These are phyloP conservation scores for Dasysyrphus albostriatus DNA, from an alignment of 2,888 invertebrate genomes.

Conservation along the genomic window DNA sequence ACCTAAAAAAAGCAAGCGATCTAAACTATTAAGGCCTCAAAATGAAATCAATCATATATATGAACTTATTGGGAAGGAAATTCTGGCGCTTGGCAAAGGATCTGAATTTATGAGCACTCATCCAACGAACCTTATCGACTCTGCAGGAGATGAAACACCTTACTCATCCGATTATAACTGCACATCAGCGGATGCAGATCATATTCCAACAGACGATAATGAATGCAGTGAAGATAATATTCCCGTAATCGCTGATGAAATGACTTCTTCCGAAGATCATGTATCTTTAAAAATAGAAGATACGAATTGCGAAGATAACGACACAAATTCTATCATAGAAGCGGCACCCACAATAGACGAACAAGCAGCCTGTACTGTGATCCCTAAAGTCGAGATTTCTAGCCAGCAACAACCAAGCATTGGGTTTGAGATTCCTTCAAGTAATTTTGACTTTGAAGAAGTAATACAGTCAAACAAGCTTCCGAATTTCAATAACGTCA, in stretches of 20 bases:
- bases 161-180: background rate
- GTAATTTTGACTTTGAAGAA: slow-evolving; percentile 43
- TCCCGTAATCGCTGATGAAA: too few relatives aligned
- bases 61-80: background rate
- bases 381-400: background rate
- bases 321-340: background rate
- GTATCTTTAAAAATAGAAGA: background rate
- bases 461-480: slow-evolving; percentile 16
- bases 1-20: background rate
- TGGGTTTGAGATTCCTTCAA: background rate
- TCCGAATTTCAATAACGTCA: slow-evolving; percentile 14
- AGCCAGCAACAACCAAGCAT: background rate
- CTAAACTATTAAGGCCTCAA: background rate
- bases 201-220: background rate
- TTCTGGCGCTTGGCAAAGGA: background rate
- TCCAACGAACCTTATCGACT: background rate
- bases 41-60: background rate
- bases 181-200: background rate
- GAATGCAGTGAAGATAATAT: background rate
- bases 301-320: background rate
- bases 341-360: background rate
- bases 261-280: background rate
- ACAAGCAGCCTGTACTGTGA: background rate
- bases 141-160: background rate
- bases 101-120: background rate